Conservation (phyloP, 2,113 vertebrate species). For the Caranx melampygus region DNA sequence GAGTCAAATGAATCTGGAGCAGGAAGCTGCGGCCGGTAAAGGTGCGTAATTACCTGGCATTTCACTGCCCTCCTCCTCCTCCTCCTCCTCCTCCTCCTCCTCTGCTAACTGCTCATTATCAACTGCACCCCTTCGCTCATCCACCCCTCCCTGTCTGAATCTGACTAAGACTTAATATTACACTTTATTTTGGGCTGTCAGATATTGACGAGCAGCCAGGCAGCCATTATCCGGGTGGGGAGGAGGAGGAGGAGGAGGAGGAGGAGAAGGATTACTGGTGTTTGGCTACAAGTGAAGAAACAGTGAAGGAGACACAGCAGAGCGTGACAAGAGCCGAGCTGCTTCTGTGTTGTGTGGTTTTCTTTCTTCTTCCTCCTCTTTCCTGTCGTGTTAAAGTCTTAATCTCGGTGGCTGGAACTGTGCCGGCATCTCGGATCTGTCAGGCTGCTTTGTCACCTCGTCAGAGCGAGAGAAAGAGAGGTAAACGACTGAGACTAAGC, state of each 20-base stretch:
- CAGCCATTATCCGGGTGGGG: conserved; percentile 40
- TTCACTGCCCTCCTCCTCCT: conserved; percentile 73
- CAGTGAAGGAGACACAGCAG: conserved; percentile 45
- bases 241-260: neutral
- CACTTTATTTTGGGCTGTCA: conserved; percentile 35
- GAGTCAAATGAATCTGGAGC: conserved; percentile 81
- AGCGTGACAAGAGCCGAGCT: conserved; percentile 59
- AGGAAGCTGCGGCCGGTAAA: conserved; percentile 85
- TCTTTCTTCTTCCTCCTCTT: neutral
- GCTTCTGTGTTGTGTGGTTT: conserved; percentile 21
- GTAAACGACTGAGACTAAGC: conserved; percentile 48
- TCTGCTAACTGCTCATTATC: conserved; percentile 91
- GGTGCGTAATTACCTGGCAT: conserved; percentile 89
- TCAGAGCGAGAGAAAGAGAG: conserved; percentile 49
- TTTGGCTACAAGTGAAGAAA: conserved; percentile 66
- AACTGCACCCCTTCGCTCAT: conserved; percentile 50
- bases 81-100: conserved; percentile 75
- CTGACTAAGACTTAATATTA: conserved; percentile 36
- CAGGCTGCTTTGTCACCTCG: conserved; percentile 66
- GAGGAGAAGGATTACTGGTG: conserved; percentile 51
- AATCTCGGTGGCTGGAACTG: conserved; percentile 69
- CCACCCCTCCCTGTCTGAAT: conserved; percentile 27
- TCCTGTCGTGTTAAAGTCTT: conserved; percentile 59
- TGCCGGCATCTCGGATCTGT: conserved; percentile 59
- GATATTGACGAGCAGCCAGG: conserved; percentile 44